Conservation (phyloP, 2,797 vertebrate species). For the Spea hammondii region DNA sequence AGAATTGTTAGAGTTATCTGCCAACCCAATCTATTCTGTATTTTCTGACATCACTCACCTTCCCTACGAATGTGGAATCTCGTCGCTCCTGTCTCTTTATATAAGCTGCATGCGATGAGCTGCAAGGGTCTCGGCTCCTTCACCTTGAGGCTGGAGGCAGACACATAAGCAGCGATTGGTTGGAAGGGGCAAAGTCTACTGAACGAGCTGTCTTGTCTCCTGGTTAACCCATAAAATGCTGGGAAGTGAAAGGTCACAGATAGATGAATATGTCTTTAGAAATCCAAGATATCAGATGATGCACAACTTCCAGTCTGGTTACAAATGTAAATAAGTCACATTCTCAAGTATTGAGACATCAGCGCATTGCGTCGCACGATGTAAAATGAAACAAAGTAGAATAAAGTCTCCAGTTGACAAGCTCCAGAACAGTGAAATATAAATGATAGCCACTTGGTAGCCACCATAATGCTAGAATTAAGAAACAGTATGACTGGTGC, state of each 20-base stretch:
- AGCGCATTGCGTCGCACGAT: no score
- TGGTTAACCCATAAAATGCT: conserved; percentile 33
- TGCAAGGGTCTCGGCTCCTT: conserved; percentile 35
- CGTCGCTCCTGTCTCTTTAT: conserved; percentile 20
- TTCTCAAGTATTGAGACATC: background rate
- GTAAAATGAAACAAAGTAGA: no score
- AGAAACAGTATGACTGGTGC: no score
- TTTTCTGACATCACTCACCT: conserved; percentile 28
- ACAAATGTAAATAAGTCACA: background rate
- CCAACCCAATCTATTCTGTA: background rate
- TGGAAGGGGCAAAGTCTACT: conserved; percentile 48
- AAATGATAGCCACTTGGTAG: no score
- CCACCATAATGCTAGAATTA: no score
- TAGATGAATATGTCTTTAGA: background rate
- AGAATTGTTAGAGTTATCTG: background rate
- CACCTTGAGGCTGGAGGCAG: conserved; percentile 49
- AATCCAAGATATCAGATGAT: conserved; percentile 1
- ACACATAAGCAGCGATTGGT: conserved; percentile 40
- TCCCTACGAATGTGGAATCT: background rate
- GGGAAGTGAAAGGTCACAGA: conserved; percentile 7
- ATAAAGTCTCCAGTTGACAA: no score
- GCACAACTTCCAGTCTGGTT: background rate
- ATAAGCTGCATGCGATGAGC: conserved; percentile 25
- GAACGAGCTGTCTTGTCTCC: conserved; percentile 10
- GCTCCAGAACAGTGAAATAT: no score